phyloP scores from a whole-genome alignment of 1,140 invertebrate genomes.

The Neodiprion fabricii region DNA sequence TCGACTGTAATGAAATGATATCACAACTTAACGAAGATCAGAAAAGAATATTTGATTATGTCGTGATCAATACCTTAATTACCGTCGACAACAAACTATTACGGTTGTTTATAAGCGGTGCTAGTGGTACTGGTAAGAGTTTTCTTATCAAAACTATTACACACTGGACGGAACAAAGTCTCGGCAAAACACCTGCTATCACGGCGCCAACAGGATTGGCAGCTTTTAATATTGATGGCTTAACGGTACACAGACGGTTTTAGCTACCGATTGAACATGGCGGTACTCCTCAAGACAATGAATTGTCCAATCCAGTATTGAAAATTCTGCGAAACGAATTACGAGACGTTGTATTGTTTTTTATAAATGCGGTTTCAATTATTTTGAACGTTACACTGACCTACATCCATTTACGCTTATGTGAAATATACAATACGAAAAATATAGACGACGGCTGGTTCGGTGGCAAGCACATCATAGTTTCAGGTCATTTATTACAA shows the following conservation, averaged over 20 bases:
- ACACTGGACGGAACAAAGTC: not conserved
- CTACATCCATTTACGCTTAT: conserved; percentile 29
- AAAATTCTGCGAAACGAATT: conserved; percentile 30
- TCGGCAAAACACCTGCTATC: not conserved
- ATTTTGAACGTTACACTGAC: conserved; percentile 36
- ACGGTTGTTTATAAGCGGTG: not conserved
- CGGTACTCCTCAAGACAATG: conserved; percentile 25
- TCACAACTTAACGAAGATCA: not conserved
- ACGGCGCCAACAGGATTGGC: conserved; percentile 15
- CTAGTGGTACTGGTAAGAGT: not conserved
- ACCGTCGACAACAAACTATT: not conserved
- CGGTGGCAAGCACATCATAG: conserved; percentile 11
- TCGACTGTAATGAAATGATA: not conserved
- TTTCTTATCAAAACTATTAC: not conserved
- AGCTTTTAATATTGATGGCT: conserved; percentile 39
- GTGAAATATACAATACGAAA: conserved; percentile 33
- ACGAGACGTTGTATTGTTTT: conserved; percentile 37
- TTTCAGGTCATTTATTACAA: conserved; percentile 41
- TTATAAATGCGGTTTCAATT: conserved; percentile 41
- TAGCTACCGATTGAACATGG: conserved; percentile 36
- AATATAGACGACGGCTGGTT: conserved; percentile 34
- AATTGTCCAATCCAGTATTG: conserved; percentile 31
- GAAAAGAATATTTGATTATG: not conserved
- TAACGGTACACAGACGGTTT: conserved; percentile 30
- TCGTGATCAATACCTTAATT: not conserved